Evolutionary conservation across 2,888 invertebrate genomes (phyloP), one percentile per base, ranked within the genome.

Genomic region (Calliopum simillimum): DNA sequence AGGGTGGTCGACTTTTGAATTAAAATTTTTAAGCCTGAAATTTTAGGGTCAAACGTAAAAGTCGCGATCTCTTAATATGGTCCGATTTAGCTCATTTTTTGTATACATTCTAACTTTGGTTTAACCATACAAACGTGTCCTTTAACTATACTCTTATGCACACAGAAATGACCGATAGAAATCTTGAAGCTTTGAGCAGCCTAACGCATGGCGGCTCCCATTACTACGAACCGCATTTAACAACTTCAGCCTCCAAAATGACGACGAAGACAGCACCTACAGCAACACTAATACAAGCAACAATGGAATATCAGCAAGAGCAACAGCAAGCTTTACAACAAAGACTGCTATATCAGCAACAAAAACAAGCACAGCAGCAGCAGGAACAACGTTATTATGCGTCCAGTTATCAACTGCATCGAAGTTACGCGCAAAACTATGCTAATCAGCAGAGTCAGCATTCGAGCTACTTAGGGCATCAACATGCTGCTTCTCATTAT

Each of bases 131-230:
- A n/a, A 25, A 33, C 8, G 33, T 33, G 1, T 44, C 33, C 5
- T 33, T 33, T 33, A 33, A 33, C 33, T 33, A 33, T 33, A 33
- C n/a, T n/a, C n/a, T 33, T 33, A 2, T 33, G 33, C 33, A 47
- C 44, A 47, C 25, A 46, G 43, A 16, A 55, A 71, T 71, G 71
- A 44, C 71, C 13, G 62, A 64, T 62, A 55, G 69, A 61, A 68
- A 59, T 58, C 62, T 71, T 71, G 62, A 62, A 53, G 51, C 74
- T 0, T n/a, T 67, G 58, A 59, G 49, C 23, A 16, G 21, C 12
- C 58, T 67, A 33, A 67, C 67, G 2, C 67, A 67, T 47, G 67
- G 44, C 6, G 44, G 44, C 11, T 16, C 21, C 13, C 53, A 19
- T 8, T 61, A 44, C 46, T 46, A 14, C 21, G 61, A 44, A 2